Evolutionary conservation across 2,888 invertebrate species (phyloP).

Genomic region (Dasysyrphus albostriatus): DNA sequence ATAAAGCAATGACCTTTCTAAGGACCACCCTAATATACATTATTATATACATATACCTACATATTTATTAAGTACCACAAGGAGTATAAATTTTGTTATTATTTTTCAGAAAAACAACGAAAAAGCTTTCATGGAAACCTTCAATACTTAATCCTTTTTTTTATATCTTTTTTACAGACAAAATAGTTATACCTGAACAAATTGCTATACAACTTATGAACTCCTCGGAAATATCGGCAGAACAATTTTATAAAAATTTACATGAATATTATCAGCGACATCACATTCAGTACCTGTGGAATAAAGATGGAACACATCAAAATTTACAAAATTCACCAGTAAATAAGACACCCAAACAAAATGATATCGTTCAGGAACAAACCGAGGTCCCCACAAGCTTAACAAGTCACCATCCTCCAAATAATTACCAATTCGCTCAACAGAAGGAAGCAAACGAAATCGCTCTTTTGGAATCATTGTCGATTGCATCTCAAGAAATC

Average conservation of each 20-base stretch:
- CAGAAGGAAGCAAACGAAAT: constrained; percentile 50
- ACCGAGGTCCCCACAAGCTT: constrained; percentile 43
- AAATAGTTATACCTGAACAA: constrained; percentile 84
- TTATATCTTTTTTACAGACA: constrained; percentile 79
- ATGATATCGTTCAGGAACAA: constrained; percentile 17
- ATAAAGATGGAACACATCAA: constrained; percentile 40
- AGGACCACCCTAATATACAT: too few species aligned
- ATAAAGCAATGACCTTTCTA: too few species aligned
- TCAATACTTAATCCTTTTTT: neutral
- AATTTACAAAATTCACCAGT: constrained; percentile 32
- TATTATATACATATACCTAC: too few species aligned
- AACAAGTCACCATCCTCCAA: constrained; percentile 15
- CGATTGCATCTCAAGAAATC: constrained; percentile 46
- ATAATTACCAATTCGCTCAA: constrained; percentile 37
- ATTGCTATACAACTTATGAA: constrained; percentile 83
- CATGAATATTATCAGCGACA: constrained; percentile 84
- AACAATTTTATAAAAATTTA: constrained; percentile 83
- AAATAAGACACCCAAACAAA: constrained; percentile 34
- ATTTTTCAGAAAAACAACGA: too few species aligned
- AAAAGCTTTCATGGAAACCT: too few species aligned
- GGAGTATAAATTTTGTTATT: too few species aligned
- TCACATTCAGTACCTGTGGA: constrained; percentile 83
- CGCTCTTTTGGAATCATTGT: constrained; percentile 55
- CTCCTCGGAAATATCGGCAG: constrained; percentile 83
- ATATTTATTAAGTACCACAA: too few species aligned